Conservation (phyloP, 2,797 vertebrate species). For the Melanotaenia trifasciata region DNA sequence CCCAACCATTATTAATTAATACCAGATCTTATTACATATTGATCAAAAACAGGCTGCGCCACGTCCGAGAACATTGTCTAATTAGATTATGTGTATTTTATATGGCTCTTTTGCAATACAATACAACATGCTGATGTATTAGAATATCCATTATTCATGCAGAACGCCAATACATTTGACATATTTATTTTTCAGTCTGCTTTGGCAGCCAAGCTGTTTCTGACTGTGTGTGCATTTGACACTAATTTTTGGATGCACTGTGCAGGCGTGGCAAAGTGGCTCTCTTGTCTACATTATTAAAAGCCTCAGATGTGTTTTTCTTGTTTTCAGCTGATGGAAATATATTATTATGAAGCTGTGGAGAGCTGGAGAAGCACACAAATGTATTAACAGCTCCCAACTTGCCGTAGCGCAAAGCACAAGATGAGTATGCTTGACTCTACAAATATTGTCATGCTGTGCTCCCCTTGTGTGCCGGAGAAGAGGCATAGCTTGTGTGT, state of each 20-base stretch:
- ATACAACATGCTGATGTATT: constrained; percentile 76
- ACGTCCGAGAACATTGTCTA: constrained; percentile 75
- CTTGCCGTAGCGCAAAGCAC: constrained; percentile 72
- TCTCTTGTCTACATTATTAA: constrained; percentile 83
- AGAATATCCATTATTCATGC: constrained; percentile 79
- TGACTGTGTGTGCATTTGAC: constrained; percentile 72
- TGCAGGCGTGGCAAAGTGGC: constrained; percentile 74
- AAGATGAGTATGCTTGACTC: constrained; percentile 76
- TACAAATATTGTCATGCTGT: constrained; percentile 73
- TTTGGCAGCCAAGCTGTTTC: constrained; percentile 62
- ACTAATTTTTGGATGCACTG: constrained; percentile 72
- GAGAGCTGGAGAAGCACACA: constrained; percentile 64
- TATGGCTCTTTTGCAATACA: constrained; percentile 74
- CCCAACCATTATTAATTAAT: constrained; percentile 78
- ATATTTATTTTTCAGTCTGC: constrained; percentile 76
- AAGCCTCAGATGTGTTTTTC: constrained; percentile 82
- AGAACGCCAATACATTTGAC: constrained; percentile 74
- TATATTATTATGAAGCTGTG: constrained; percentile 75
- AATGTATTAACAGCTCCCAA: constrained; percentile 73
- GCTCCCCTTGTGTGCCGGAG: constrained; percentile 58
- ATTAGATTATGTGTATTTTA: constrained; percentile 82
- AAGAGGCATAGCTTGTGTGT: constrained; percentile 49
- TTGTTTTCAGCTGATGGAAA: constrained; percentile 81
- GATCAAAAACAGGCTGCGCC: constrained; percentile 74
- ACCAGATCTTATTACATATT: constrained; percentile 81